Percentiles rank a stretch among this genome's conserved stretches.
Conservation (phyloP, 2,797 vertebrate genomes). For the Cetoscarus ocellatus region DNA sequence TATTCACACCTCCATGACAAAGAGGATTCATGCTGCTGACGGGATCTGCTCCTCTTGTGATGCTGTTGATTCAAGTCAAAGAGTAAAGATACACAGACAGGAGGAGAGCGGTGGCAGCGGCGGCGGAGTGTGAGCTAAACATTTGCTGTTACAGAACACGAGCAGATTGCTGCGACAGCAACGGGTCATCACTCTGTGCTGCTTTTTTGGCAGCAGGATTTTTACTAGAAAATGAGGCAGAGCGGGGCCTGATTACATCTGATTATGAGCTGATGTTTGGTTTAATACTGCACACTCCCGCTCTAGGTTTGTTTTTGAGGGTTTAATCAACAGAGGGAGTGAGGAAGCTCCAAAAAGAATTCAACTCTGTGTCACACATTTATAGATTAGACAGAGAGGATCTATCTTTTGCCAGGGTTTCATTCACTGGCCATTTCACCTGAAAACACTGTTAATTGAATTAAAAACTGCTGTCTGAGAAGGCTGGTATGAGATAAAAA, state of each 20-base stretch:
- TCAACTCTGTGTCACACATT: neutral
- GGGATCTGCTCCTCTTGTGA: constrained; percentile 33
- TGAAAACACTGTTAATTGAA: too few species aligned
- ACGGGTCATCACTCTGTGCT: constrained; percentile 23
- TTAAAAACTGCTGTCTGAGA: neutral
- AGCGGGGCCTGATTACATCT: neutral
- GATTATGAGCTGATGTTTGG: neutral
- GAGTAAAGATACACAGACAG: constrained; percentile 30
- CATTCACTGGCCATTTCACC: too few species aligned
- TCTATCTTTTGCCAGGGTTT: neutral
- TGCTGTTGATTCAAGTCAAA: constrained; percentile 60
- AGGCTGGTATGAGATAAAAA: neutral
- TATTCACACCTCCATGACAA: constrained; percentile 46
- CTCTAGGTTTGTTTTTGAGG: neutral
- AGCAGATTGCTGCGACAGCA: constrained; percentile 47
- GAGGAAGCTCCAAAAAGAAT: constrained; percentile 12
- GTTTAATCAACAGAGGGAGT: constrained; percentile 1
- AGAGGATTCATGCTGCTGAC: constrained; percentile 22
- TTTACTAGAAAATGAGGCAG: neutral
- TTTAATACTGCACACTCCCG: neutral
- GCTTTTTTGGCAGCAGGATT: constrained; percentile 18
- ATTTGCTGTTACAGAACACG: constrained; percentile 36
- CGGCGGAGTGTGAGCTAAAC: constrained; percentile 17
- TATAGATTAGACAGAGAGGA: neutral
- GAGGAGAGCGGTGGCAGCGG: neutral